Base-by-base conservation (phyloP, 2,797 vertebrate genomes). In the Hippopotamyrus pictus region DNA sequence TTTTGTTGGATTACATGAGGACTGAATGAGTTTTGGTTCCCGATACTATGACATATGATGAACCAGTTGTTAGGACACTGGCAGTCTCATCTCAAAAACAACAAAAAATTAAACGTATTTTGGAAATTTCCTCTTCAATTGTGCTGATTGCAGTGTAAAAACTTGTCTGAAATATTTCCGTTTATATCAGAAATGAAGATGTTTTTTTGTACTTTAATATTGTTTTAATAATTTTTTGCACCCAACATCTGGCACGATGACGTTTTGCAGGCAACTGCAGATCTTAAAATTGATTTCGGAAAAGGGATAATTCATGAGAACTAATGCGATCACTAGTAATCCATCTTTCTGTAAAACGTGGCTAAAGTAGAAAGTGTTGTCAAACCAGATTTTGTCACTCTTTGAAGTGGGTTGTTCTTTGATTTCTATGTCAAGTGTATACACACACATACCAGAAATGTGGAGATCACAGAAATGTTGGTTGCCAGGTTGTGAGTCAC, bases 371-470 rank as follows among this genome's bases (percentile, higher is more conserved):
- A 88, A 65, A 59, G 50, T 89, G 76, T 62, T 25, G 57, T 48
- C 46, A 88, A 22, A 65, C 88, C 37, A 89, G 37, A 85, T 85
- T 84, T 69, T 37, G 83, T 65, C 22, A 65, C 14, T 65, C 82
- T 85, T 89, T 89, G 79, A 89, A 62, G 44, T 85, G 82, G 82
- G 33, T 88, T 46, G 79, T 50, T 29, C 82, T 89, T 89, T 89
- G 79, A 86, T 89, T 76, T 86, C 41, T 48, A 50, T 69, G 59
- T 89, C 82, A 89, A 65, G 46, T 41, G 50, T 29, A 83, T 50
- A 25, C 5, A 85, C 48, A 86, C 46, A 65, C 57, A 48, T 48
- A 65, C 54, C 86, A 65, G 22, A 65, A 88, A 88, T 65, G 37
- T 87, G 85, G 57, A 87, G 29, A 87, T 87, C 85, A 57, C 37